Base-by-base conservation (phyloP, 2,113 vertebrate species). In the Amblyopsis rosae region DNA sequence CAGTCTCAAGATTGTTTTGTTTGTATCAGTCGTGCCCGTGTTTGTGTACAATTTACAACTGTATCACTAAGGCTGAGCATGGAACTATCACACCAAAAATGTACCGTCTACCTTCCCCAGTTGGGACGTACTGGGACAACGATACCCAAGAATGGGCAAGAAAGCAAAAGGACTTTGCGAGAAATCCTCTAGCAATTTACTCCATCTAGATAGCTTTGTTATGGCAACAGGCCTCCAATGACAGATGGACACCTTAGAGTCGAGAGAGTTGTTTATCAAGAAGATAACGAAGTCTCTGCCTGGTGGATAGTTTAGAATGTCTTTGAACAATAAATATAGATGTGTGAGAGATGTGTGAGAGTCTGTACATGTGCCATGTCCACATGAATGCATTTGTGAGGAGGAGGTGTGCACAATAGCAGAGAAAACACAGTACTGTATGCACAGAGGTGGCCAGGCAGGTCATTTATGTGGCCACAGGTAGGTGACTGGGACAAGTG, bases 231-330 rank as follows among this genome's bases (percentile, higher is more conserved):
- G 48, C 8, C 26, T 64, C 26, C 15, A 12, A n/a, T 64, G 60
- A 62, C 49, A 51, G 48, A 64, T 64, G 26, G 19, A 19, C 47
- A 67, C 54, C 35, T 59, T n/a, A 75, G 6, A 67, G 76, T 50
- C 77, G 56, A 11, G 50, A 66, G 67, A n/a, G 35, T 32, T 70
- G 77, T 57, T 62, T 79, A 77, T 48, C 64, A 60, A 12, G 47
- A 60, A 15, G 49, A 32, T 12, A 62, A 59, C 67, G 63, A 56
- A 68, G 81, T 55, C 2, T 35, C n/a, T 26, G 26, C 1, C 26
- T 17, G 35, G 26, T 54, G 51, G 51, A 13, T 54, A 16, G 51
- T 15, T 54, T 54, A n/a, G 55, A 59, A 33, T 65, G 69, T 77
- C 53, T 33, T 72, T 72, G 65, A 7, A 83, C 55, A 59, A 35